phyloP scores from a whole-genome alignment of 2,113 vertebrate species.

The Tenebrosternarchus preto region DNA sequence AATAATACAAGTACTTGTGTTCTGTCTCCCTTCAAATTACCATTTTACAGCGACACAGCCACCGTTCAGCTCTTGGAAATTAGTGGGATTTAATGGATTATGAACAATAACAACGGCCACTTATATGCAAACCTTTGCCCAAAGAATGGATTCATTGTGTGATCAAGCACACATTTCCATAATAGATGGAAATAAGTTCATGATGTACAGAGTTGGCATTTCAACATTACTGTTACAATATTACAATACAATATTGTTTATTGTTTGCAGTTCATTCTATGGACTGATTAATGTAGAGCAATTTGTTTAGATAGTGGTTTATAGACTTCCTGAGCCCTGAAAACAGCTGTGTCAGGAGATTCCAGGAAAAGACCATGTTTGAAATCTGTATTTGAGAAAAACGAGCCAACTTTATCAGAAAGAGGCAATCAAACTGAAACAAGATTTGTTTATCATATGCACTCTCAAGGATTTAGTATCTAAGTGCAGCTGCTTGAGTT shows the following conservation, averaged over 20 bases:
- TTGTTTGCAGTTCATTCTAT: neutral
- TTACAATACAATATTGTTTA: neutral
- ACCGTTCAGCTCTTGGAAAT: constrained; percentile 20
- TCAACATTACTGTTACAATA: neutral
- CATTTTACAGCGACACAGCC: neutral
- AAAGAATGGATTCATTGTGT: constrained; percentile 32
- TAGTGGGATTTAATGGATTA: constrained; percentile 43
- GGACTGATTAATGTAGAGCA: neutral
- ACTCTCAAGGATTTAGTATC: neutral
- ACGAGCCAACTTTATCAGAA: neutral
- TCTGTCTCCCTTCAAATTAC: neutral
- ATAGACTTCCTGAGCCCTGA: neutral
- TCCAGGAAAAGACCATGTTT: neutral
- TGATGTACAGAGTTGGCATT: neutral
- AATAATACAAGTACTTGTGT: constrained; percentile 8
- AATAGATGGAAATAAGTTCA: constrained; percentile 7
- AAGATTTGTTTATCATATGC: constrained; percentile 9
- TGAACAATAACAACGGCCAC: constrained; percentile 34
- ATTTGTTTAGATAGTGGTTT: neutral
- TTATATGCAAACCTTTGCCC: constrained; percentile 28
- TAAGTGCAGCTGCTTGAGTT: neutral
- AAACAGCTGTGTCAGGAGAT: neutral
- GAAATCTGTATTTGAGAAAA: neutral
- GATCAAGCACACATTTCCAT: constrained; percentile 24
- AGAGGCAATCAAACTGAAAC: neutral